phyloP scores from a whole-genome alignment of 2,113 vertebrate species.

The mouse (Mus musculus) region DNA sequence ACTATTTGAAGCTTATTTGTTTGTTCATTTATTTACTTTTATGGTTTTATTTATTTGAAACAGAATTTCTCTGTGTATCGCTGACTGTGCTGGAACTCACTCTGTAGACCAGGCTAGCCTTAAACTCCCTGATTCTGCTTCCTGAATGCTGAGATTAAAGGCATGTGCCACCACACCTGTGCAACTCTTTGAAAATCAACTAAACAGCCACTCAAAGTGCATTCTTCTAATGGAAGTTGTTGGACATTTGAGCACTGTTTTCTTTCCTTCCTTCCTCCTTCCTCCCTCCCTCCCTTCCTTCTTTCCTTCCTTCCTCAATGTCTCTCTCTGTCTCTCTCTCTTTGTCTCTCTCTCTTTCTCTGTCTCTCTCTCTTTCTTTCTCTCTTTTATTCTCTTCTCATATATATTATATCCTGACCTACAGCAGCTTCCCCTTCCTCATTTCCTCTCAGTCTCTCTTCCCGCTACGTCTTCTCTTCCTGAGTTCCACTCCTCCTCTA shows the following conservation, averaged over 20 bases:
- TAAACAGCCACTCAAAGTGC: neutral
- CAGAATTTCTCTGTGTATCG: neutral
- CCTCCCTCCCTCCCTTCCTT: rapidly evolving
- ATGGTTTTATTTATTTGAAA: neutral
- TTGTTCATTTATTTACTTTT: neutral
- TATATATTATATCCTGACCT: neutral
- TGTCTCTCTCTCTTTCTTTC: neutral
- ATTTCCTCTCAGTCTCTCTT: neutral
- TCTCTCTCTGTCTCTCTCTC: neutral
- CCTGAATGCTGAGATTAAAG: neutral
- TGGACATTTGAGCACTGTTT: neutral
- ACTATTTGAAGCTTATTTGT: neutral
- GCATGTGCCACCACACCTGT: neutral
- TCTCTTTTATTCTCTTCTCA: neutral
- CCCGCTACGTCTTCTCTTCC: neutral
- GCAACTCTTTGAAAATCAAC: neutral
- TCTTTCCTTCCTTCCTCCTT: too few species aligned
- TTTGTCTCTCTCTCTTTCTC: neutral
- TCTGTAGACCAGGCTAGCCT: neutral
- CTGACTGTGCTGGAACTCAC: neutral
- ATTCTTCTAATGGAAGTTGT: neutral
- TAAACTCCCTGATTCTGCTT: neutral
- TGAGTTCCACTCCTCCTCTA: neutral
- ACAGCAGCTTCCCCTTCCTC: neutral
- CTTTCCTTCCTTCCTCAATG: too few species aligned